Conservation (phyloP, 2,797 vertebrate genomes). For the Antrozous pallidus region DNA sequence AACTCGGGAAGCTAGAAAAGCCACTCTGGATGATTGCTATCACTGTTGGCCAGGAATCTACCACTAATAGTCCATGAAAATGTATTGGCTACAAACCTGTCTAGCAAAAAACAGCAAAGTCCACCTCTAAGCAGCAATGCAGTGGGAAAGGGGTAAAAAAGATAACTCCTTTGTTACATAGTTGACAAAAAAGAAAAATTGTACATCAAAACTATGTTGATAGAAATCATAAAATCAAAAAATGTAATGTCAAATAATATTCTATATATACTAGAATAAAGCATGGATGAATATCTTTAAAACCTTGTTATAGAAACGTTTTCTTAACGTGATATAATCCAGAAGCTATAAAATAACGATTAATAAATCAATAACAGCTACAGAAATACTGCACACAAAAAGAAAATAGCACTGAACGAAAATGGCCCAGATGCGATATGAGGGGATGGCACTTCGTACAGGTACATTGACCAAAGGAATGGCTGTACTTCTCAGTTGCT, state of each 20-base stretch:
- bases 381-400: not conserved
- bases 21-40: not conserved
- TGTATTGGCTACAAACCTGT: not conserved
- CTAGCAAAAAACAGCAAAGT: not conserved
- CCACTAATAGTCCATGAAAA: not conserved
- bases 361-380: not conserved
- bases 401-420: not conserved
- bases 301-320: not conserved
- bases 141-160: not conserved
- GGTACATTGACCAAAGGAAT: no score
- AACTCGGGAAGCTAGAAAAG: not conserved
- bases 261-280: not conserved
- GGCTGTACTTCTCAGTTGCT: accelerated
- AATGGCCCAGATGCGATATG: no score
- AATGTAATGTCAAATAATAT: not conserved
- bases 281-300: not conserved
- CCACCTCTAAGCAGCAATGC: not conserved
- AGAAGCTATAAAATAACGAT: not conserved
- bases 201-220: not conserved
- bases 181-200: not conserved
- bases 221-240: not conserved
- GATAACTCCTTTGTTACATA: not conserved
- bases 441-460: accelerated
- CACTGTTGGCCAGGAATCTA: not conserved
- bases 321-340: not conserved